phyloP scores from a whole-genome alignment of 1,140 invertebrate genomes.

The Dendrolimus kikuchii region DNA sequence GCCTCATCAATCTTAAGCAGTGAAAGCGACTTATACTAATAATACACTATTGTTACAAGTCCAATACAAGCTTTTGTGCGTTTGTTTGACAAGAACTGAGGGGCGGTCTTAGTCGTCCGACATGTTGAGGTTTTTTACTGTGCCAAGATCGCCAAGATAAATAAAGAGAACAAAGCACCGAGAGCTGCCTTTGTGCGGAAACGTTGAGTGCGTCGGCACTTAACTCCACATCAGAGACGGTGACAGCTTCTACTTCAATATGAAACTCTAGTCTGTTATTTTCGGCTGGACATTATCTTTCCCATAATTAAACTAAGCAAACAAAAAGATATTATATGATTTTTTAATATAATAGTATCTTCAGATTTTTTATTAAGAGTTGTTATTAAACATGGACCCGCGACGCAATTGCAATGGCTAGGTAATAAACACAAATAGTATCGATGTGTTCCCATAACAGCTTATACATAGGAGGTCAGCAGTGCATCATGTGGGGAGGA shows the following conservation, averaged over 20 bases:
- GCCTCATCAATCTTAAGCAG: no score
- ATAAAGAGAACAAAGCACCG: slow-evolving; percentile 63
- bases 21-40: neutral
- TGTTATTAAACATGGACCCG: no score
- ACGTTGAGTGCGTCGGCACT: slow-evolving; percentile 48
- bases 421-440: neutral
- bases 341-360: no score
- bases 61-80: slow-evolving; percentile 18
- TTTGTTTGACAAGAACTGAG: slow-evolving; percentile 15
- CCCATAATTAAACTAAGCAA: no score
- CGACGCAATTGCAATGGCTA: no score
- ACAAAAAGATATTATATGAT: no score
- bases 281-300: slow-evolving; percentile 6
- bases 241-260: slow-evolving; percentile 6
- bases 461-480: neutral
- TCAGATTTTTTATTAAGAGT: no score
- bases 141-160: slow-evolving; percentile 39
- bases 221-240: slow-evolving; percentile 38
- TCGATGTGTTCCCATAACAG: neutral
- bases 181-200: slow-evolving; percentile 57
- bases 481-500: slow-evolving; percentile 17
- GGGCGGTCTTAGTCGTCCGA: slow-evolving; percentile 11
- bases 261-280: neutral
- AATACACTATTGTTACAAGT: slow-evolving; percentile 1
- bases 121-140: slow-evolving; percentile 40